These are phyloP conservation scores for Paratilapia polleni DNA, from an alignment of 2,113 vertebrate genomes.

Conservation along the genomic window DNA sequence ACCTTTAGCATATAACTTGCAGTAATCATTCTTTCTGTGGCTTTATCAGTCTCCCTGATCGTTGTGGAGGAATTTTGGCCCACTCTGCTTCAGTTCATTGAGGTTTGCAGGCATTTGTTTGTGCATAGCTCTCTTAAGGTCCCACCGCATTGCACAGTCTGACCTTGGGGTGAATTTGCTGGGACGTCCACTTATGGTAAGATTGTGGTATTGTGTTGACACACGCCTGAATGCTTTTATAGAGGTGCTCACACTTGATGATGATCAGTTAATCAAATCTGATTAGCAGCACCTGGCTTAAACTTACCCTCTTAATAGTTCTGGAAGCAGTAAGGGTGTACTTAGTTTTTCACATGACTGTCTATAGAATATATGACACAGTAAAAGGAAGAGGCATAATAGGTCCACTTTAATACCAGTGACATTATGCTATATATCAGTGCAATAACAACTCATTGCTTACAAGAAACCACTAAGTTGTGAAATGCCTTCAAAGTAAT, in stretches of 20 bases:
- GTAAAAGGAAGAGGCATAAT: not conserved
- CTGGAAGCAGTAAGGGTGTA: not conserved
- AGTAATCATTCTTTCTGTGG: no score
- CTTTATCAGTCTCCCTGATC: no score
- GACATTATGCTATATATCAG: not conserved
- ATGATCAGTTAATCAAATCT: not conserved
- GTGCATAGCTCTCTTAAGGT: not conserved
- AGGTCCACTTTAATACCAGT: not conserved
- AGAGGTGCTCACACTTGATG: not conserved
- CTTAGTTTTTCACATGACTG: not conserved
- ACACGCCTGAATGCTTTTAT: not conserved
- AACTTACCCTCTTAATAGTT: not conserved
- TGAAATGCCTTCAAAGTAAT: not conserved
- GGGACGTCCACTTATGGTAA: not conserved
- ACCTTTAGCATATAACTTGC: no score
- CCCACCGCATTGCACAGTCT: not conserved
- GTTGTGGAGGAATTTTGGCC: no score
- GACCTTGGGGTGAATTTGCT: not conserved
- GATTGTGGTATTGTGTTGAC: not conserved
- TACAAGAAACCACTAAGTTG: not conserved
- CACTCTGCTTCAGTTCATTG: no score
- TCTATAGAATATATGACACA: not conserved
- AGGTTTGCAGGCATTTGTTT: not conserved
- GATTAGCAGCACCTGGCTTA: not conserved
- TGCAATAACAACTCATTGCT: not conserved